Evolutionary conservation across 1,140 invertebrate genomes (phyloP).

Genomic region (Drosophila nikananu): DNA sequence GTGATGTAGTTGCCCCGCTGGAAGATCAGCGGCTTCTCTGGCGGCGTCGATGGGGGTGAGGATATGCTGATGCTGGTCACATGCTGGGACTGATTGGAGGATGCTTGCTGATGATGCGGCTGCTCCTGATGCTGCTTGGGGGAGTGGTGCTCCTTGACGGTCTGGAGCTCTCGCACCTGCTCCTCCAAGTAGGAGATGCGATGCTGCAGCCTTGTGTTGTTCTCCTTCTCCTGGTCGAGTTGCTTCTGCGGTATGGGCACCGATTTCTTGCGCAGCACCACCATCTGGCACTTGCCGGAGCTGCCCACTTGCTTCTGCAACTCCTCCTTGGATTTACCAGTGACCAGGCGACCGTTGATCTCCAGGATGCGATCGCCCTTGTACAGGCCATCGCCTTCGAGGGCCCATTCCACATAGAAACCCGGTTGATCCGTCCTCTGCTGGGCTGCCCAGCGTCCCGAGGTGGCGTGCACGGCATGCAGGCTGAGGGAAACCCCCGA

Average conservation of each 20-base stretch:
- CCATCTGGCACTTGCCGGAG: conserved; percentile 86
- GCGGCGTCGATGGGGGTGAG: conserved; percentile 73
- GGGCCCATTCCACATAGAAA: conserved; percentile 90
- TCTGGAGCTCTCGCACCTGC: conserved; percentile 90
- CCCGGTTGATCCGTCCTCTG: conserved; percentile 87
- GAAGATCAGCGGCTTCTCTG: conserved; percentile 79
- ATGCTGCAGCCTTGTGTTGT: conserved; percentile 94
- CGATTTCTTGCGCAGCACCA: conserved; percentile 87
- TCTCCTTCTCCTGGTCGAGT: conserved; percentile 87
- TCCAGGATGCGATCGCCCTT: conserved; percentile 94
- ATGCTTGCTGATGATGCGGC: conserved; percentile 32
- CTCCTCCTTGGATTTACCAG: conserved; percentile 90
- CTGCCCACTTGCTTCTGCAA: conserved; percentile 86
- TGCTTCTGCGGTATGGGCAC: conserved; percentile 69
- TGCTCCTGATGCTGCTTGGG: conserved; percentile 28
- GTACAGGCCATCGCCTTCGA: conserved; percentile 90
- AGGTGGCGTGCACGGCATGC: conserved; percentile 88
- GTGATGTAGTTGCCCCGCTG: conserved; percentile 85
- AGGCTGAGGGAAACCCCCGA: conserved; percentile 86
- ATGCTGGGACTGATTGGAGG: conserved; percentile 60
- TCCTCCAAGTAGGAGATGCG: conserved; percentile 95
- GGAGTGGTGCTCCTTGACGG: conserved; percentile 65
- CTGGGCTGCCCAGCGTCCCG: conserved; percentile 87
- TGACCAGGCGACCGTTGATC: conserved; percentile 92
- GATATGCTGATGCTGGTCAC: conserved; percentile 85